Percentiles rank a stretch among this genome's conserved stretches.
These are phyloP conservation scores for Gnathonemus echidnorhynchus DNA, from an alignment of 2,113 vertebrate species.

Conservation along the genomic window DNA sequence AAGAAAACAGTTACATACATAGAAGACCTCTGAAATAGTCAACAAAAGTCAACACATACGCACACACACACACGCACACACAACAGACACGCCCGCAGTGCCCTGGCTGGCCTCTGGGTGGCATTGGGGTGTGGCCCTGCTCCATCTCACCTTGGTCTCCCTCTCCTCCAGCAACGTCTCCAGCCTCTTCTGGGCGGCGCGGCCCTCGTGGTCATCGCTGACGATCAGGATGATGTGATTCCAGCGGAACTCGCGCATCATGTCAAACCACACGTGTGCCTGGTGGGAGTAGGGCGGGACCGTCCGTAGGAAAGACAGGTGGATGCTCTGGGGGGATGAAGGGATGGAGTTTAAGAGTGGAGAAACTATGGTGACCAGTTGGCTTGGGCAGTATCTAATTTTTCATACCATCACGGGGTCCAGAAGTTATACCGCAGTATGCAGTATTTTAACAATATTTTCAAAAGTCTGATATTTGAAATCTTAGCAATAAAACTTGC, in stretches of 20 bases:
- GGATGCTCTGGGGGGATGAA: conserved; percentile 76
- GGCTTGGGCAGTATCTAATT: not conserved
- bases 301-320: conserved; percentile 91
- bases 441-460: not conserved
- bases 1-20: conserved; percentile 77
- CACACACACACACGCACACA: conserved; percentile 27
- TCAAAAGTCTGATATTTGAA: not conserved
- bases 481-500: not conserved
- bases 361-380: not conserved
- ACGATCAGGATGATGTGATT: conserved; percentile 96
- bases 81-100: not conserved
- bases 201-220: conserved; percentile 94
- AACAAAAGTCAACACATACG: conserved; percentile 24
- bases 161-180: conserved; percentile 94
- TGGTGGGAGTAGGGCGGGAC: conserved; percentile 97
- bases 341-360: not conserved
- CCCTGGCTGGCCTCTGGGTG: not conserved
- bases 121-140: not conserved
- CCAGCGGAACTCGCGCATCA: conserved; percentile 97
- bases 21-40: conserved; percentile 56
- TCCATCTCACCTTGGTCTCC: conserved; percentile 89
- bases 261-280: conserved; percentile 96
- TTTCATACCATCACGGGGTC: not conserved
- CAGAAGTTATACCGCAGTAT: not conserved
- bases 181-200: conserved; percentile 92